Conservation (phyloP, 2,888 invertebrate genomes). For the Pollenia griseotomentosa region DNA sequence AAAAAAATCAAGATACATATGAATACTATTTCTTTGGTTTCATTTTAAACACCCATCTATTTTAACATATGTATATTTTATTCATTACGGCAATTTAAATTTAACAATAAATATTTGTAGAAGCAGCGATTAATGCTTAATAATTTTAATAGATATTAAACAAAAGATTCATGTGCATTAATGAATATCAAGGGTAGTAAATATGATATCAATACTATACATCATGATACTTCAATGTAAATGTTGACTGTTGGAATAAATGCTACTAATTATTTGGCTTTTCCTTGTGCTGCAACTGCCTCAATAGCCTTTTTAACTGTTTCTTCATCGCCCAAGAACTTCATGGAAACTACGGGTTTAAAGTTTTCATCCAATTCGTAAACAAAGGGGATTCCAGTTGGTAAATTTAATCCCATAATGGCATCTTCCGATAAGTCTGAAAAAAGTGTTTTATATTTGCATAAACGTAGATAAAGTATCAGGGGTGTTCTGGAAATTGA, state of each 20-base stretch:
- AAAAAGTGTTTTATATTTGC: slow-evolving; percentile 12
- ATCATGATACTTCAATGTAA: too few species aligned
- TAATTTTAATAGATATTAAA: slow-evolving; percentile 5
- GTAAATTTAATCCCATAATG: slow-evolving; percentile 91
- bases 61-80: neutral
- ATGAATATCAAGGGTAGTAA: neutral
- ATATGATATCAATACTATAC: neutral
- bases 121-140: neutral
- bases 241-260: slow-evolving; percentile 29
- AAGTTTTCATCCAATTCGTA: slow-evolving; percentile 91
- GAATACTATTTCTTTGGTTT: too few species aligned
- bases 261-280: slow-evolving; percentile 86
- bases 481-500: too few species aligned
- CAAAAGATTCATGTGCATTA: neutral
- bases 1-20: too few species aligned
- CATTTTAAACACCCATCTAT: neutral
- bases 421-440: slow-evolving; percentile 89
- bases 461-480: too few species aligned
- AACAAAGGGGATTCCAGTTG: slow-evolving; percentile 92
- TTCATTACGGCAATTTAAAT: neutral
- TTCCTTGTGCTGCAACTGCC: slow-evolving; percentile 92
- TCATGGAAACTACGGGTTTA: slow-evolving; percentile 90
- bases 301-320: slow-evolving; percentile 92
- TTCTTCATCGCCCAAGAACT: slow-evolving; percentile 92
- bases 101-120: neutral